Evolutionary conservation across 92 coral and sea anemone genomes (phyloP), one percentile per base, ranked within the genome.

Genomic region (Paramuricea clavata): DNA sequence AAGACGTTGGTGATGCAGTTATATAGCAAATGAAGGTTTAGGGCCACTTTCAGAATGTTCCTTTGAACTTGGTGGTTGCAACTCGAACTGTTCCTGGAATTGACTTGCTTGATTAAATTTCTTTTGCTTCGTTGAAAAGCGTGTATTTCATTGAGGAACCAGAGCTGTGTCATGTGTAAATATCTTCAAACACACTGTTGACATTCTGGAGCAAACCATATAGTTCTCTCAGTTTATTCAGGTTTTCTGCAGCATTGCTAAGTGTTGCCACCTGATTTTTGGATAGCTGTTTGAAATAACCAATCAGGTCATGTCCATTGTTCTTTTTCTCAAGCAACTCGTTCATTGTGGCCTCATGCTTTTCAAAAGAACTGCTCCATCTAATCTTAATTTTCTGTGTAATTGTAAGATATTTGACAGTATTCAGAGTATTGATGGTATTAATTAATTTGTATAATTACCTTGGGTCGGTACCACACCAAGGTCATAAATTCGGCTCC

Each of bases 1-100:
- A 74, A 27, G 13, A 74, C 81, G 22, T 74, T 74, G 12, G 60
- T 7, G 41, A 74, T 2, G 54, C 60, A 59, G 23, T 74, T 54
- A 19, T 47, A 74, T 2, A 70, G 33, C 17, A 70, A 15, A 42
- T 70, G 76, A 15, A 42, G 81, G 36, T 74, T 74, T 23, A 74
- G 81, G 23, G 81, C 81, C 17, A 74, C 35, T 49, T 74, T 74
- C 26, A 74, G 25, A 25, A 74, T 74, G 60, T 74, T 74, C 81
- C 81, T 74, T 19, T 74, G 32, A 41, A 16, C 35, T 28, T 74
- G 39, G 60, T 74, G 49, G 60, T 30, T 74, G 35, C 81, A 74
- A 17, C 17, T 3, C 62, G 54, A 16, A 6, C 42, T 21, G 81
- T n/a, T n/a, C 60, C 81, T 15, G 12, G 81, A 21, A 23, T 44